Base-by-base conservation (phyloP, 2,113 vertebrate species). In the Euleptes europaea region DNA sequence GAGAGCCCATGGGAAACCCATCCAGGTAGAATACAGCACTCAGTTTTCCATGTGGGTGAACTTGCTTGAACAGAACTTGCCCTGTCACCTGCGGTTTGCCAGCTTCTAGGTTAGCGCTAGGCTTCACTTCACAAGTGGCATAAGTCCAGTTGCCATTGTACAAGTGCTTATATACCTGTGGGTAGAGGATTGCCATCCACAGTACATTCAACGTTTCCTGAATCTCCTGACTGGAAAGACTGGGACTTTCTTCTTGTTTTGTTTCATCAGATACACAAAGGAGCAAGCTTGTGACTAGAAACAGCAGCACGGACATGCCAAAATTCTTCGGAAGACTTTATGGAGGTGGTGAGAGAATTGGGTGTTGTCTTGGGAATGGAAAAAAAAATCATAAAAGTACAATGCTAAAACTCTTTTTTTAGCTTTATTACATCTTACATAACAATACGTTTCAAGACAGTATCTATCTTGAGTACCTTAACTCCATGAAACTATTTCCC, bases 21-120 rank as follows among this genome's bases (percentile, higher is more conserved):
- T 92, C 88, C 85, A 99, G 79, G 51, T 90, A 42, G 90, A 99
- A 95, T 54, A 94, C 89, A 76, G 97, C 96, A 49, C 96, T 92
- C 40, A 98, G 88, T 69, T 80, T 94, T 65, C 94, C 96, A 0
- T 91, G 1, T 0, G 96, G 93, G 35, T 92, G 92, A 8, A 3
- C 44, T 93, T 99, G 98, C 81, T 93, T 95, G 89, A 99, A 98
- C 38, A 98, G 91, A 88, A 97, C 95, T 0, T 93, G 90, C 1
- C 98, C 98, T 0, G 91, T 95, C 35, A 99, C 94, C 57, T 90
- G 95, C 1, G 97, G 97, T 84, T 96, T 95, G 31, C 70, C 93
- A 0, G 90, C 65, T 0, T 88, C 84, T 78, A 98, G 94, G 19
- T 90, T 91, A 84, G 93, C 91, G 73, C 95, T 98, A 17, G 98